A percentile compares a stretch with the other conserved stretches of the same genome.
Conservation (phyloP, 2,113 vertebrate genomes). For the Zeus faber region DNA sequence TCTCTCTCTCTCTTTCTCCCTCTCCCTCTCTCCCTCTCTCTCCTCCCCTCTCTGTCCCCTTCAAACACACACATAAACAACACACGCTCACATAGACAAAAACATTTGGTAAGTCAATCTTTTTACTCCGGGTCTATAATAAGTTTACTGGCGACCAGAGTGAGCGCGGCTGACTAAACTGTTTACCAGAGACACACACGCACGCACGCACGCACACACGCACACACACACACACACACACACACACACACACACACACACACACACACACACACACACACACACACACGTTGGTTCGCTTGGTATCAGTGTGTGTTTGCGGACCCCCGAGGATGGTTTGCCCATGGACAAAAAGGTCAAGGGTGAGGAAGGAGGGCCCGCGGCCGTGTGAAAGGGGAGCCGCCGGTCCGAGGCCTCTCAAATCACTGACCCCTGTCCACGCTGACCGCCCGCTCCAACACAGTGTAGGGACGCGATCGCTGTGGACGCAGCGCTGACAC, state of each 20-base stretch:
- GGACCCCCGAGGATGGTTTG: conserved; percentile 53
- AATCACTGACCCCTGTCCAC: conserved; percentile 41
- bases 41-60: conserved; percentile 1
- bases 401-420: conserved; percentile 45
- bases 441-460: no score
- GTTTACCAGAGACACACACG: conserved; percentile 45
- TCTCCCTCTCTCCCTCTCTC: background rate
- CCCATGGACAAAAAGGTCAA: conserved; percentile 70
- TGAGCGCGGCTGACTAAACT: conserved; percentile 35
- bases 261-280: background rate
- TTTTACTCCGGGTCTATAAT: conserved; percentile 48
- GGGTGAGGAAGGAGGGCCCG: conserved; percentile 59
- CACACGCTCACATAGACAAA: conserved; percentile 14
- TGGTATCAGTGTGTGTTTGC: conserved; percentile 25
- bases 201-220: background rate
- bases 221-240: background rate
- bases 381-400: conserved; percentile 66
- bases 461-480: no score
- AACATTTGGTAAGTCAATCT: conserved; percentile 65
- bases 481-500: no score
- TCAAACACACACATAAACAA: background rate
- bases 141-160: conserved; percentile 48
- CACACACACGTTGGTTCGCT: background rate
- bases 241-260: conserved; percentile 17
- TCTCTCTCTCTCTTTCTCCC: conserved; percentile 4